Conservation (phyloP, 2,113 vertebrate species). For the Myrmecobius fasciatus region DNA sequence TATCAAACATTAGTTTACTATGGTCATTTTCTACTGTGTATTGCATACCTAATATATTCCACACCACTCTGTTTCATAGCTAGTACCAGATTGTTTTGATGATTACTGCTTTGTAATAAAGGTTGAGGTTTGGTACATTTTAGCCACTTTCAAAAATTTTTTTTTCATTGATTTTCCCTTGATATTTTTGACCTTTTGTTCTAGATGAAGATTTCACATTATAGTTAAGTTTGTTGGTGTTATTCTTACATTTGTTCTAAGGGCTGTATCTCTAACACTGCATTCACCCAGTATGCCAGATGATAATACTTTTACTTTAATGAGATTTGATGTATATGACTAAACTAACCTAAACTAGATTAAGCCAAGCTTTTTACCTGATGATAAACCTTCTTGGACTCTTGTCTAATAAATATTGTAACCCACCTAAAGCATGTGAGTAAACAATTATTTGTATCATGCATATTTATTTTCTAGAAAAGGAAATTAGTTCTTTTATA, state of each 20-base stretch:
- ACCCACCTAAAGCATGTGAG: background rate
- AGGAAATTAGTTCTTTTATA: background rate
- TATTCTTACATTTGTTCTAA: background rate
- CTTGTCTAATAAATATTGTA: background rate
- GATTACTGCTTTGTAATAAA: background rate
- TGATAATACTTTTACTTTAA: conserved; percentile 11
- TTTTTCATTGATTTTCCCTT: background rate
- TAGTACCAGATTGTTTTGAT: background rate
- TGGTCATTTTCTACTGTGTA: background rate
- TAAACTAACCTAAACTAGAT: background rate
- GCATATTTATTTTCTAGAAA: conserved; percentile 27
- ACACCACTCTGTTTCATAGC: background rate
- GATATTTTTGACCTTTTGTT: background rate
- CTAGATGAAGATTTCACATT: background rate
- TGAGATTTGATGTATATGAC: background rate
- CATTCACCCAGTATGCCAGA: background rate
- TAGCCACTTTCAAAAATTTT: background rate
- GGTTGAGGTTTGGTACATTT: background rate
- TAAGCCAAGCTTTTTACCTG: background rate
- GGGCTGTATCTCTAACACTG: background rate
- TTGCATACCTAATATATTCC: background rate
- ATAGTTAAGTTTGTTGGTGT: background rate
- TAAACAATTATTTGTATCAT: background rate
- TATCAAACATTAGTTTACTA: background rate
- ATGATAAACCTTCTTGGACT: background rate